Base-by-base conservation (phyloP, 64 coral and sea anemone species). In the Cladopsammia gracilis region DNA sequence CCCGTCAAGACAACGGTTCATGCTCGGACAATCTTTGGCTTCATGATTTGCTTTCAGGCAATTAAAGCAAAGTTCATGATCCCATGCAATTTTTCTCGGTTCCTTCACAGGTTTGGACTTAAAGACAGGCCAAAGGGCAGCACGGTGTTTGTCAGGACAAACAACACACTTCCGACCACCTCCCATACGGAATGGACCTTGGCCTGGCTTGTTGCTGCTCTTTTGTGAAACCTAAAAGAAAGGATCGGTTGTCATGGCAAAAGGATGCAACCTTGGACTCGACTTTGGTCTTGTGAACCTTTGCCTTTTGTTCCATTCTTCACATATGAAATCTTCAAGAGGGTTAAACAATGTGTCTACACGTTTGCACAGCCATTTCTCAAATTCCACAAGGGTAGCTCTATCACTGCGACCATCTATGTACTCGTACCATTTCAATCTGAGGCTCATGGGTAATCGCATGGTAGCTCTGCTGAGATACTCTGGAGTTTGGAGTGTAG, bases 391-490 rank as follows among this genome's bases (percentile, higher is more conserved):
- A 3, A 61, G 22, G n/a, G 1, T 62, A 34, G 62, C 18, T 7
- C 57, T 48, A 59, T 83, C 23, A 10, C 13, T 34, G 12, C 42
- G 25, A 23, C 79, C 79, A 45, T 83, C 12, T 46, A 83, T 13
- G 10, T 61, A 22, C 26, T 83, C 79, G 10, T 83, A 62, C 60
- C 34, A 34, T 34, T 34, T 34, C 34, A 34, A 34, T 34, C 34
- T 34, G 34, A 34, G 34, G 34, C 34, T 5, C 13, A 48, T 53
- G 0, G 81, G 81, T 49, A 85, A 22, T 24, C 47, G 4, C 81
- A 85, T 85, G 46, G 81, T 69, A 10, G 61, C 81, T 15, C 81
- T 85, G 12, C 81, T 50, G 13, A 85, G 81, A 66, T 85, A 85
- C 81, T 67, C 59, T 48, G 81, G 81, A 9, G 58, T 85, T 69